Evolutionary conservation across 2,888 invertebrate genomes (phyloP), one percentile per base, ranked within the genome.

Genomic region (Agrypnus murinus): DNA sequence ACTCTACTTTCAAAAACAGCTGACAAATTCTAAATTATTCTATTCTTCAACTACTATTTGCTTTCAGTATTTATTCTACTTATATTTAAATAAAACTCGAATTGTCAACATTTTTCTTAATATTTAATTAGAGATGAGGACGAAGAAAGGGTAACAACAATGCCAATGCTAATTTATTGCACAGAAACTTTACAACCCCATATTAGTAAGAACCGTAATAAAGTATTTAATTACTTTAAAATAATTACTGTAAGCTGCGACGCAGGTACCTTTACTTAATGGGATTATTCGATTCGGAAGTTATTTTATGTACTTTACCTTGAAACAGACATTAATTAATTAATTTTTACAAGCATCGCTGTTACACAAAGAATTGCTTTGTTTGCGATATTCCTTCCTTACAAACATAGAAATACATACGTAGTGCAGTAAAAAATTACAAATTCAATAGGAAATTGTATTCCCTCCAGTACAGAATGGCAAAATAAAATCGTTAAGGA

Each of bases 1-100:
- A 72, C 72, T 48, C 58, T 65, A 72, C 72, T 72, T 72, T 72
- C 72, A 69, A 72, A 69, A 69, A 71, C 67, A 71, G 67, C 67
- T 67, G 67, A 65, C 71, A 71, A 66, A 45, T 63, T 67, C 36
- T 53, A 43, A 43, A 12, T 65, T 53, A 57, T 48, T 48, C 38
- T n/a, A n/a, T 19, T 64, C 58, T 25, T 3, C 25, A 25, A 25
- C 25, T 25, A 5, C 25, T 25, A 25, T 25, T 25, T 25, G 25
- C 25, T 25, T 25, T 2, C 5, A 3, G 3, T 25, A 25, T 25
- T 25, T 25, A 5, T 25, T 25, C 25, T 25, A n/a, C n/a, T n/a
- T n/a, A n/a, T n/a, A n/a, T n/a, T n/a, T n/a, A n/a, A n/a, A n/a
- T n/a, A n/a, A n/a, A n/a, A n/a, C n/a, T n/a, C n/a, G n/a, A n/a